These are phyloP conservation scores for Druceiella hillmani DNA, from an alignment of 2,888 invertebrate genomes.

Conservation along the genomic window DNA sequence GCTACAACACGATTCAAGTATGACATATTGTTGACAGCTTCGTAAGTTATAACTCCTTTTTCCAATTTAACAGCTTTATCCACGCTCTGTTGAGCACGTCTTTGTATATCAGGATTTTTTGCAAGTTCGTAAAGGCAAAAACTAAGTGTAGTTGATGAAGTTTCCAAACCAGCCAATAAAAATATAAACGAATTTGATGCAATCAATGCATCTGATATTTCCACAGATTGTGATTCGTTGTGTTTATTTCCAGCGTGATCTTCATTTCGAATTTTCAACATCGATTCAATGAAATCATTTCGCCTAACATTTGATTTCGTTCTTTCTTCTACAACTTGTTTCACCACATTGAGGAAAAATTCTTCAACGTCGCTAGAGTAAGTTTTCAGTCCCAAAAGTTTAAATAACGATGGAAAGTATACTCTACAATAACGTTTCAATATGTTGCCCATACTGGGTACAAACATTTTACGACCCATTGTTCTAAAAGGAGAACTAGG, in stretches of 20 bases:
- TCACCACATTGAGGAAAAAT: conserved; percentile 41
- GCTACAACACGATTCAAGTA: conserved; percentile 33
- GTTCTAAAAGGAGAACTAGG: conserved; percentile 40
- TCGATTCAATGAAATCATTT: conserved; percentile 44
- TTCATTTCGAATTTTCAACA: conserved; percentile 42
- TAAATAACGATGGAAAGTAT: conserved; percentile 41
- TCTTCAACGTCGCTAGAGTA: conserved; percentile 40
- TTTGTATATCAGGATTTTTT: conserved; percentile 38
- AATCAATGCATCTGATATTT: conserved; percentile 45
- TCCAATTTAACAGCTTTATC: conserved; percentile 30
- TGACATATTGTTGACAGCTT: conserved; percentile 39
- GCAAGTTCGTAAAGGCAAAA: conserved; percentile 45
- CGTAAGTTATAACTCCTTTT: conserved; percentile 36
- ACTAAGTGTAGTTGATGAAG: conserved; percentile 42
- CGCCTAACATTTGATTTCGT: conserved; percentile 34
- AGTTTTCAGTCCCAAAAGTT: conserved; percentile 39
- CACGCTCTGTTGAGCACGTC: conserved; percentile 35
- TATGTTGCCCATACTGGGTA: conserved; percentile 34
- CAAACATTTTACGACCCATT: conserved; percentile 47
- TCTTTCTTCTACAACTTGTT: conserved; percentile 38
- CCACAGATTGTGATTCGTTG: too few species aligned
- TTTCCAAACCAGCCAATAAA: conserved; percentile 46
- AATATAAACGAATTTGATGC: conserved; percentile 50
- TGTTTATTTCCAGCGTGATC: conserved; percentile 30
- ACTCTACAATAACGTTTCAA: conserved; percentile 42